Evolutionary conservation across 1,140 invertebrate genomes (phyloP), one percentile per base, ranked within the genome.

Genomic region (Heliconius melpomene): DNA sequence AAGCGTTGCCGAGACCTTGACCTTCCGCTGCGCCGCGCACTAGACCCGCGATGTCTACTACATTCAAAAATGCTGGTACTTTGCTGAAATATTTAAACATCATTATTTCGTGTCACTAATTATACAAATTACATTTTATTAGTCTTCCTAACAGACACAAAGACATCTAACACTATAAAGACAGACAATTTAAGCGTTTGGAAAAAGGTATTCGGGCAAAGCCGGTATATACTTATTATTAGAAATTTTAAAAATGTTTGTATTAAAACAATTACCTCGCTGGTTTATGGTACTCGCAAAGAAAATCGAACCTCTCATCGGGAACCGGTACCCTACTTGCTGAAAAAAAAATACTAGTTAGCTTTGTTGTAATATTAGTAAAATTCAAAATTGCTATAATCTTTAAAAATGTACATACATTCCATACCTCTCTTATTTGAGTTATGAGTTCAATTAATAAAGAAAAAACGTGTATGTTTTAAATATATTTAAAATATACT

Each of bases 11-110:
- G 23, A 99, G 95, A 3, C 99, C 99, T 95, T 99, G 98, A 1
- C 99, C 99, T 93, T 99, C 98, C 23, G 98, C 97, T 6, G 99
- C 99, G 57, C 99, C 99, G 90, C 99, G 99, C 7, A 99, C 99
- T 75, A 99, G 95, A 9, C 99, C 99, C 73, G 99, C 99, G 89
- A 99, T 99, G 90, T 99, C 99, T 9, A 99, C 98, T 29, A 99
- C 97, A 90, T 99, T 99, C 72, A 99, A 94, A 93, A 98, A 99
- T 1, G 99, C 99, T 36, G 99, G 99, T 13, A 99, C 98, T 96
- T 99, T 99, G 90, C 98, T 99, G 94, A 73, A 92, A 89, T 85
- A 38, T 8, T 74, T 23, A 57, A 60, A 7, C 36, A 23, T 23
- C 74, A 13, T 72, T 72, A 40, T 72, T 38, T 72, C 11, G 6